Percentiles rank a stretch among this genome's conserved stretches.
phyloP scores from a whole-genome alignment of 2,888 invertebrate species.

The Ephialtes manifestator region DNA sequence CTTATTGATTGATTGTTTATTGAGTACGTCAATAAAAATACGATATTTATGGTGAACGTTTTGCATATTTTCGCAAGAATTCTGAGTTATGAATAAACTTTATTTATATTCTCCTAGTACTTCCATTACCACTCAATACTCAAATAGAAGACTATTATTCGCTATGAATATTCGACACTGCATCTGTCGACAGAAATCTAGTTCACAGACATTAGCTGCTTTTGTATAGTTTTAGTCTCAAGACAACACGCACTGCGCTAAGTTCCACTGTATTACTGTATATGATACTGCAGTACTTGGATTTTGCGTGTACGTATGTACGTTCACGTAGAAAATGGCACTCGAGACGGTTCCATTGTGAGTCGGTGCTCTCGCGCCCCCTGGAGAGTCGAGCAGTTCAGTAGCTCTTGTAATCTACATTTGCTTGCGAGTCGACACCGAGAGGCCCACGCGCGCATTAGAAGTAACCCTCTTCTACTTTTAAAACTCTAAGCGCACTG shows the following conservation, averaged over 20 bases:
- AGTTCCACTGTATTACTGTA: constrained; percentile 9
- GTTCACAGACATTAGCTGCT: background rate
- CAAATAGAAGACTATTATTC: no score
- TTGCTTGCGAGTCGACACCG: constrained; percentile 5
- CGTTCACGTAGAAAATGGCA: constrained; percentile 39
- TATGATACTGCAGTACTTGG: constrained; percentile 15
- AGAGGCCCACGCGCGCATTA: background rate
- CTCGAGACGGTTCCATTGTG: constrained; percentile 59
- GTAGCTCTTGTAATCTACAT: constrained; percentile 52
- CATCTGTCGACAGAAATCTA: background rate
- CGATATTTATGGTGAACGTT: no score
- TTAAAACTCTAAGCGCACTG: background rate
- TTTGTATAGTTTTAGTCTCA: background rate
- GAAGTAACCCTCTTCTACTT: background rate
- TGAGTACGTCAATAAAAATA: no score
- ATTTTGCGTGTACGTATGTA: constrained; percentile 3
- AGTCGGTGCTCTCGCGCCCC: constrained; percentile 26
- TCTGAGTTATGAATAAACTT: no score
- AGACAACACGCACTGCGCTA: background rate
- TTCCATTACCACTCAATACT: no score
- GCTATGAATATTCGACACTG: background rate
- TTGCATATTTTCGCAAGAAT: no score
- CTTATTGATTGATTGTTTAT: no score
- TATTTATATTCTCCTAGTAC: no score
- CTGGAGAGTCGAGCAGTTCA: constrained; percentile 29